Base-by-base conservation (phyloP, 2,113 vertebrate genomes). In the Seriola aureovittata region DNA sequence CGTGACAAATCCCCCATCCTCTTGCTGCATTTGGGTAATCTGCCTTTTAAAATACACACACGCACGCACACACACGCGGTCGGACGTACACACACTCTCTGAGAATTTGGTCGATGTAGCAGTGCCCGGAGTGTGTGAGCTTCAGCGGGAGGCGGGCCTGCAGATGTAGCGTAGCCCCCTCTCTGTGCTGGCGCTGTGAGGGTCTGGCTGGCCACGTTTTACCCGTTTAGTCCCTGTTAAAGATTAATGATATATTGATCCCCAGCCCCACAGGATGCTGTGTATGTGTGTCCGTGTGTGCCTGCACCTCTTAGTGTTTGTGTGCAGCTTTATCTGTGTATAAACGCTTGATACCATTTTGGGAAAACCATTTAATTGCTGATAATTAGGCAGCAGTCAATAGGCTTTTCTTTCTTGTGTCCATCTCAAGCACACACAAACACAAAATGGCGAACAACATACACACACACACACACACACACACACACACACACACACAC, bases 231-330 rank as follows among this genome's bases (percentile, higher is more conserved):
- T 92, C 88, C 85, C 84, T 82, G 90, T 95, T 93, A 95, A 95
- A 94, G 93, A 93, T 95, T 94, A 93, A 95, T 95, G 91, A 92
- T 86, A 80, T 93, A 95, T 95, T 89, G 94, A 94, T 95, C 88
- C 68, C 54, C 46, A 63, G 64, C 88, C 81, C 85, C 85, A 79
- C 91, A 90, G 87, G 89, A 90, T 86, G 55, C 64, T 81, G 8
- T 65, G 38, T 69, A 36, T 75, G 77, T 54, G 40, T 65, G 63
- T 57, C 62, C 46, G 44, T 52, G 57, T 19, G 46, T 36, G 52
- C 8, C 21, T 19, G 23, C 48, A 60, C 21, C 13, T 58, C 7
- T 76, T 44, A 21, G 14, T 86, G 52, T 65, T 17, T 80, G 48
- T 52, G 48, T 54, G 29, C 46, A 12, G 60, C 59, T 75, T 78